Percentiles rank a stretch among this genome's conserved stretches.
Evolutionary conservation across 2,113 vertebrate species (phyloP).

Genomic region (Labeo rohita): DNA sequence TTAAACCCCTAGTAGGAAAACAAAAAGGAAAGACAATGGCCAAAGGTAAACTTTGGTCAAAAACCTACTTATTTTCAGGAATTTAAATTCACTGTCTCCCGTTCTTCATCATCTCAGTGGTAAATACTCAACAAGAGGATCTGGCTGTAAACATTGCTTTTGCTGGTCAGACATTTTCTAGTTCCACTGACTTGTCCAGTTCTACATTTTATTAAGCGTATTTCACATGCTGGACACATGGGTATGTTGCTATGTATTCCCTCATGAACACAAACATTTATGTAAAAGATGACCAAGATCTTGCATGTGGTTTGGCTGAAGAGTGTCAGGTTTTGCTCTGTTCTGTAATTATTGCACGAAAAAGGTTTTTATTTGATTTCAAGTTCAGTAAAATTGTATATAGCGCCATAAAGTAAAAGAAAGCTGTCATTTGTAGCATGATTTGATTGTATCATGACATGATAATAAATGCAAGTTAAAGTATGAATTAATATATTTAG

Average conservation of each 20-base stretch:
- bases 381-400: neutral
- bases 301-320: conserved; percentile 6
- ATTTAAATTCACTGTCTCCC: neutral
- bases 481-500: no score
- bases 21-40: neutral
- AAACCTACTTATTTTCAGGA: conserved; percentile 8
- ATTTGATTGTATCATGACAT: neutral
- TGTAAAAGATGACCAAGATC: conserved; percentile 11
- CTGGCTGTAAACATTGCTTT: neutral
- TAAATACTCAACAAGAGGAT: neutral
- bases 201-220: conserved; percentile 28
- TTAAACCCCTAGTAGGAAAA: neutral
- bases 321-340: neutral
- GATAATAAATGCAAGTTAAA: no score
- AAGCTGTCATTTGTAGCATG: neutral
- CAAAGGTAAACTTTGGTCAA: neutral
- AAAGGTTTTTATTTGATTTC: neutral
- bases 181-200: neutral
- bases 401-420: neutral
- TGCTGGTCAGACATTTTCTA: neutral
- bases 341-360: neutral
- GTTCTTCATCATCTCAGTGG: neutral
- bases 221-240: conserved; percentile 51
- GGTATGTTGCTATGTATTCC: conserved; percentile 15
- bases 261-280: conserved; percentile 24